A percentile compares a stretch with the other conserved stretches of the same genome.
Conservation (phyloP, 2,797 vertebrate species). For the Neosilurus hyrtlii region DNA sequence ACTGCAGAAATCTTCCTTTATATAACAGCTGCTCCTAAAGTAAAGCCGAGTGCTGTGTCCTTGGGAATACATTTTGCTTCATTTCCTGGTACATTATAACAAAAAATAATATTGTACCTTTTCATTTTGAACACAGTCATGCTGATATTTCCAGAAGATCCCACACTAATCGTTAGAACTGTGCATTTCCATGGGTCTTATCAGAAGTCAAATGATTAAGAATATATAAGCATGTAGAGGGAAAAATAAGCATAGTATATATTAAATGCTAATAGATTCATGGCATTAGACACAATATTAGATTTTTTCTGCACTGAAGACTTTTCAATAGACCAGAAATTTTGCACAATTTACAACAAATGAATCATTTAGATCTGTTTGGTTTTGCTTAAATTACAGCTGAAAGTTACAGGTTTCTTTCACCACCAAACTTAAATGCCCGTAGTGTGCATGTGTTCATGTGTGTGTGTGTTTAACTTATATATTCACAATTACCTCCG, state of each 20-base stretch:
- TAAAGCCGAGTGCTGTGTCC: slow-evolving; percentile 43
- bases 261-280: background rate
- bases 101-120: background rate
- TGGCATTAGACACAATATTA: background rate
- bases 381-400: background rate
- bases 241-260: background rate
- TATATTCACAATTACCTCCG: too few species aligned
- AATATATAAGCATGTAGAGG: background rate
- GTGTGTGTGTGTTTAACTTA: too few species aligned
- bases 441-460: too few species aligned
- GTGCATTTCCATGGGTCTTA: background rate
- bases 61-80: slow-evolving; percentile 46
- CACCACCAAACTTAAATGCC: background rate
- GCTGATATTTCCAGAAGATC: background rate
- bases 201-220: background rate
- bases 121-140: slow-evolving; percentile 4
- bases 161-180: background rate
- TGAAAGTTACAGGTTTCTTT: background rate
- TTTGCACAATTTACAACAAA: background rate
- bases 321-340: background rate
- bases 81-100: slow-evolving; percentile 20
- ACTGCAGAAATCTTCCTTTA: slow-evolving; percentile 46
- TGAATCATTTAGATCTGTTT: background rate
- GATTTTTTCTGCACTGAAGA: background rate
- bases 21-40: slow-evolving; percentile 50